Conservation (phyloP, 1,140 invertebrate genomes). For the Antheraea pernyi region DNA sequence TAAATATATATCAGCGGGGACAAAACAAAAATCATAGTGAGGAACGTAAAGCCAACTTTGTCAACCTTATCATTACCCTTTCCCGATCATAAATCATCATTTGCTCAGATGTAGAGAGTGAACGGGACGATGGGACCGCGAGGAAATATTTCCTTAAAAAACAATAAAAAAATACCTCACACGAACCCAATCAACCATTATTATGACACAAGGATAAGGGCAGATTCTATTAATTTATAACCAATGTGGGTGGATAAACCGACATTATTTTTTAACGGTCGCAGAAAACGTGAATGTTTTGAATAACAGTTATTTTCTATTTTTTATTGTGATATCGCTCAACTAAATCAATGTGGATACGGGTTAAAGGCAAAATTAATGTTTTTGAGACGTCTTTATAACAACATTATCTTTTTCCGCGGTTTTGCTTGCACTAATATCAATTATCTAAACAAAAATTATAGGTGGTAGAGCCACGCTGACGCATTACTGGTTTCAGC, state of each 20-base stretch:
- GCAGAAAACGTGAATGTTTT: conserved; percentile 41
- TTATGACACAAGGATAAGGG: conserved; percentile 70
- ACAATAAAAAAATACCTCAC: conserved; percentile 73
- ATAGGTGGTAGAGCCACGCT: too few species aligned
- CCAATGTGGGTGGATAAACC: conserved; percentile 75
- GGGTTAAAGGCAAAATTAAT: neutral
- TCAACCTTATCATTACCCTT: conserved; percentile 47
- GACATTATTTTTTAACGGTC: conserved; percentile 68
- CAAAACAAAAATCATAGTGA: neutral
- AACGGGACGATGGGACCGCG: conserved; percentile 47
- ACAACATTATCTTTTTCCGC: neutral
- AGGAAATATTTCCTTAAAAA: conserved; percentile 61
- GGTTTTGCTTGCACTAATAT: too few species aligned
- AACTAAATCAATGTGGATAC: conserved; percentile 7
- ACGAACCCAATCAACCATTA: conserved; percentile 70
- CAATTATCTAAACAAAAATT: too few species aligned
- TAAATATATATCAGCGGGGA: neutral
- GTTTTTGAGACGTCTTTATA: neutral
- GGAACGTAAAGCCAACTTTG: conserved; percentile 11
- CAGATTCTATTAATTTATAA: conserved; percentile 77
- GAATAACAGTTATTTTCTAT: conserved; percentile 61
- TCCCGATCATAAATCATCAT: conserved; percentile 56
- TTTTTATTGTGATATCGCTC: conserved; percentile 50
- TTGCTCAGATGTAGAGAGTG: conserved; percentile 60
- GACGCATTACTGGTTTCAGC: too few species aligned